phyloP scores from a whole-genome alignment of 1,140 invertebrate species.

The Aporrectodea caliginosa region DNA sequence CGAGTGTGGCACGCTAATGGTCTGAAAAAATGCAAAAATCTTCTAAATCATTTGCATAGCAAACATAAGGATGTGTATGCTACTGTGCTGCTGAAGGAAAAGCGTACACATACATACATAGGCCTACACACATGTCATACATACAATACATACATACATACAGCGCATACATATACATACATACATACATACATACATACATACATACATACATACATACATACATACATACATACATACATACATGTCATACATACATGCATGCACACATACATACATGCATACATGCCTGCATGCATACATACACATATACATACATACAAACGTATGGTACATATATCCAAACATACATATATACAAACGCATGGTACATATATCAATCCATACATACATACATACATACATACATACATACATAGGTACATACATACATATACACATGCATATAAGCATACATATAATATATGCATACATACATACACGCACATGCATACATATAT shows the following conservation, averaged over 20 bases:
- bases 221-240: neutral
- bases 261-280: constrained; percentile 37
- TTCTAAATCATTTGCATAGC: too few species aligned
- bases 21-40: too few species aligned
- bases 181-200: constrained; percentile 3
- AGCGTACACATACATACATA: neutral
- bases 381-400: neutral
- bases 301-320: constrained; percentile 35
- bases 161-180: neutral
- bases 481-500: constrained; percentile 36
- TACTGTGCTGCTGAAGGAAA: neutral
- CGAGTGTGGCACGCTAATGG: too few species aligned
- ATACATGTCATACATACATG: constrained; percentile 29
- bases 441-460: neutral
- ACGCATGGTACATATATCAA: neutral
- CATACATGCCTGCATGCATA: constrained; percentile 36
- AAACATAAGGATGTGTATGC: too few species aligned
- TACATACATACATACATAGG: neutral
- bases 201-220: constrained; percentile 1
- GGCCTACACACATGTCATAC: too few species aligned
- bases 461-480: constrained; percentile 35
- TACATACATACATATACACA: neutral
- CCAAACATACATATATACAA: constrained; percentile 10
- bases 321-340: neutral
- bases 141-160: neutral